Percentiles rank a stretch among this genome's conserved stretches.
phyloP scores from a whole-genome alignment of 1,140 invertebrate genomes.

The Caerostris extrusa region DNA sequence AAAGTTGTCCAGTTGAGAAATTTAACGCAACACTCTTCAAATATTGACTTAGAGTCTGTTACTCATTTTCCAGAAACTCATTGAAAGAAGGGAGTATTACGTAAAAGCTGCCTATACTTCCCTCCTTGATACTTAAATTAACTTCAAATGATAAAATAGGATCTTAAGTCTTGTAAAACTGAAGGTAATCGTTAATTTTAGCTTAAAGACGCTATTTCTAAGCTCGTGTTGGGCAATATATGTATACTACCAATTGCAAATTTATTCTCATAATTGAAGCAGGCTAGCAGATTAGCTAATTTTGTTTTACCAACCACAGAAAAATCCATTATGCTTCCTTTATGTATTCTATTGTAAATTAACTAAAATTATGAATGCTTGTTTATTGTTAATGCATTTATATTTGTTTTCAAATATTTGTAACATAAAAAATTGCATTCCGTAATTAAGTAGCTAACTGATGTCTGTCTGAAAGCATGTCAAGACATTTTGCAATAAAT shows the following conservation, averaged over 20 bases:
- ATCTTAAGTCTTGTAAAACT: slow-evolving; percentile 7
- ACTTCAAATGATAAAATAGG: slow-evolving; percentile 26
- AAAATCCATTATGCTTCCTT: background rate
- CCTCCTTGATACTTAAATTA: slow-evolving; percentile 16
- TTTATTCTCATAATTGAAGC: background rate
- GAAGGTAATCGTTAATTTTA: slow-evolving; percentile 19
- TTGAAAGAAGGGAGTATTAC: slow-evolving; percentile 13
- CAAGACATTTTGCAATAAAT: too few relatives aligned
- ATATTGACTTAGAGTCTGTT: background rate
- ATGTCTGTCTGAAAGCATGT: too few relatives aligned
- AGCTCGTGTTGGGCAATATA: background rate
- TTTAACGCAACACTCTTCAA: slow-evolving; percentile 29
- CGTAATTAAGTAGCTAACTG: too few relatives aligned
- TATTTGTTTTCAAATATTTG: too few relatives aligned
- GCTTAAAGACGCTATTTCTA: background rate
- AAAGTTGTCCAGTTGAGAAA: slow-evolving; percentile 3
- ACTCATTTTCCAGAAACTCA: background rate
- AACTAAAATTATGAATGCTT: too few relatives aligned
- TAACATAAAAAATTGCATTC: too few relatives aligned
- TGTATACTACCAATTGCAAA: background rate
- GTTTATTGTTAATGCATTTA: too few relatives aligned
- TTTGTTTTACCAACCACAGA: background rate
- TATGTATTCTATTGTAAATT: too few relatives aligned
- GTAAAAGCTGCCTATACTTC: slow-evolving; percentile 3
- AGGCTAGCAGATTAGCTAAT: background rate